Base-by-base conservation (phyloP, 1,140 invertebrate species). In the Drosophila bocki region DNA sequence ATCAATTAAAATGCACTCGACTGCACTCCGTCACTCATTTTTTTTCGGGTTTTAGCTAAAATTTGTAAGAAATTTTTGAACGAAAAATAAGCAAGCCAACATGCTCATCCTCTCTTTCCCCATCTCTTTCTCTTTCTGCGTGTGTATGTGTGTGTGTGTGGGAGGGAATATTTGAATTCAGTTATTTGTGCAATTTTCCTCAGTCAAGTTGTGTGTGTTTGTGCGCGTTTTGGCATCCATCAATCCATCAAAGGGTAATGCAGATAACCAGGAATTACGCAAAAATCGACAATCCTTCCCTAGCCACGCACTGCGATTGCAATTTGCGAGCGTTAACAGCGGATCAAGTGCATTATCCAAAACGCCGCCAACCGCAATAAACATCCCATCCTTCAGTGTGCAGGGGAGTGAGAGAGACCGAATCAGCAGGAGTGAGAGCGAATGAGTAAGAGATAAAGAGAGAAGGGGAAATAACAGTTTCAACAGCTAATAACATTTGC, bases 1-100 rank as follows among this genome's bases (percentile, higher is more conserved):
- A 90, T 90, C 85, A 90, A 90, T 90, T 90, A 90, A 90, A 90
- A 90, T 90, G 85, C 85, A 90, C 85, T 90, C 75, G 81, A 85
- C 71, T 84, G 85, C 78, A 60, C 51, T 61, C 39, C 62, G 48
- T 39, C 56, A 33, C 75, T 69, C 58, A 76, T 48, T 67, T 71
- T 64, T 64, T 65, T 47, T 8, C 19, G 67, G 50, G 39, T 53
- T 67, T 82, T 80, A 74, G 64, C 74, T 26, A 26, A 85, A 79
- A 85, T 75, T 79, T 81, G 81, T 58, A 79, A 81, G 79, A 88
- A 56, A 84, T 84, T 75, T 58, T 74, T 63, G 53, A 71, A 59
- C 45, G 26, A 70, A 72, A 72, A 58, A 70, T 70, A 70, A 57
- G 56, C 59, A 42, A 47, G 19, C 42, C 19, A 11, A 67, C 54